Percentiles rank a stretch among this genome's conserved stretches.
These are phyloP conservation scores for Pollenia labialis DNA, from an alignment of 2,888 invertebrate genomes.

Conservation along the genomic window DNA sequence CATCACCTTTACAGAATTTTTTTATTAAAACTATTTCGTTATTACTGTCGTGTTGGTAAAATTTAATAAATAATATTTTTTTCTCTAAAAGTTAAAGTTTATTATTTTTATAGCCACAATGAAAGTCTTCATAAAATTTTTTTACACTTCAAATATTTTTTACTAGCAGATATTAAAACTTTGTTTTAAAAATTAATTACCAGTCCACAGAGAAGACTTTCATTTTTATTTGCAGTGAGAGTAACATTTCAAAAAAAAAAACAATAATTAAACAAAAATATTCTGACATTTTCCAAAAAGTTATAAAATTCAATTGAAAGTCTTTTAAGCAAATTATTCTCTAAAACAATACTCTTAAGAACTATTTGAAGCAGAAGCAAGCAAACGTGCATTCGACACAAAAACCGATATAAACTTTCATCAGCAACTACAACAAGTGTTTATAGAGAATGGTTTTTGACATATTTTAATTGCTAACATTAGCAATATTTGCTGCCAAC, in stretches of 20 bases:
- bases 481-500: slow-evolving; percentile 70
- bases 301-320: slow-evolving; percentile 65
- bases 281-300: slow-evolving; percentile 38
- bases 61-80: background rate
- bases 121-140: slow-evolving; percentile 32
- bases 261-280: background rate
- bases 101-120: slow-evolving; percentile 2
- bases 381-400: slow-evolving; percentile 27
- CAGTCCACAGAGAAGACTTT: slow-evolving; percentile 30
- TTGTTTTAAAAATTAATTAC: slow-evolving; percentile 52
- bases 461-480: slow-evolving; percentile 73
- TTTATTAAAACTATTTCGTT: too few relatives aligned
- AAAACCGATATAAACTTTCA: slow-evolving; percentile 40
- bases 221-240: background rate
- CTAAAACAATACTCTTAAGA: slow-evolving; percentile 62
- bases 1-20: too few relatives aligned
- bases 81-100: background rate
- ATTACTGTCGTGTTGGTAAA: too few relatives aligned
- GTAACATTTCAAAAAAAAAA: background rate
- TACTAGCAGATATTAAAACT: background rate
- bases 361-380: slow-evolving; percentile 55
- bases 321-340: slow-evolving; percentile 54
- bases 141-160: slow-evolving; percentile 14
- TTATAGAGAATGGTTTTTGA: slow-evolving; percentile 71
- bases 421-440: slow-evolving; percentile 57